Percentiles rank a stretch among this genome's conserved stretches.
These are phyloP conservation scores for Macrocentrus cingulum DNA, from an alignment of 1,140 invertebrate genomes.

Conservation along the genomic window DNA sequence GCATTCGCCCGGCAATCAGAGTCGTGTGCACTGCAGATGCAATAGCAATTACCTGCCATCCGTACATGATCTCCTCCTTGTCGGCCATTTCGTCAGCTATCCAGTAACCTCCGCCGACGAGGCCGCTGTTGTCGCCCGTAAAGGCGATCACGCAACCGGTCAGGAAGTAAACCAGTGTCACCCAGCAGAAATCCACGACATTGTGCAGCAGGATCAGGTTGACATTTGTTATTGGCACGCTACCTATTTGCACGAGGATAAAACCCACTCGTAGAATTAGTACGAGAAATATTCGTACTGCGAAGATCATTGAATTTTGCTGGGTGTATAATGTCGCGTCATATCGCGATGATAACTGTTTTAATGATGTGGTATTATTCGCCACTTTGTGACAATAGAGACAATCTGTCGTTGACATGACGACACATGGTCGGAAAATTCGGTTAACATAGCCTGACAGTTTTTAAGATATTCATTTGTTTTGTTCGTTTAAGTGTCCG, in stretches of 20 bases:
- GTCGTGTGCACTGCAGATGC: conserved; percentile 37
- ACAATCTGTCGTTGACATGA: too few species aligned
- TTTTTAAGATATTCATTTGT: too few species aligned
- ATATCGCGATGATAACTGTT: too few species aligned
- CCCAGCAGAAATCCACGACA: conserved; percentile 35
- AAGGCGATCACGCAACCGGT: conserved; percentile 35
- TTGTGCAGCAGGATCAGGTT: conserved; percentile 44
- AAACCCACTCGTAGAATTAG: conserved; percentile 37
- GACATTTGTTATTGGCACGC: conserved; percentile 37
- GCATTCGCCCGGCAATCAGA: conserved; percentile 37
- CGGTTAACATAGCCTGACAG: too few species aligned
- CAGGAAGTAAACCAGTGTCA: conserved; percentile 34
- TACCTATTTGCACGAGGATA: conserved; percentile 38
- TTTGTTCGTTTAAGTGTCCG: too few species aligned
- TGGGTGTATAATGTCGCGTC: too few species aligned
- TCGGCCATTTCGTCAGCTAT: conserved; percentile 33
- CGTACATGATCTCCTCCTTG: conserved; percentile 33
- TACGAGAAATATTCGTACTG: conserved; percentile 29
- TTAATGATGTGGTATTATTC: too few species aligned
- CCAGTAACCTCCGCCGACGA: conserved; percentile 34
- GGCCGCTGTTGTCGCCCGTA: conserved; percentile 29
- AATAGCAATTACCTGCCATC: conserved; percentile 36
- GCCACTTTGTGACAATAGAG: too few species aligned
- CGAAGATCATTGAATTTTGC: neutral
- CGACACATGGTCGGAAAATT: too few species aligned